These are phyloP conservation scores for Dryomyza anilis DNA, from an alignment of 2,888 invertebrate genomes.

Conservation along the genomic window DNA sequence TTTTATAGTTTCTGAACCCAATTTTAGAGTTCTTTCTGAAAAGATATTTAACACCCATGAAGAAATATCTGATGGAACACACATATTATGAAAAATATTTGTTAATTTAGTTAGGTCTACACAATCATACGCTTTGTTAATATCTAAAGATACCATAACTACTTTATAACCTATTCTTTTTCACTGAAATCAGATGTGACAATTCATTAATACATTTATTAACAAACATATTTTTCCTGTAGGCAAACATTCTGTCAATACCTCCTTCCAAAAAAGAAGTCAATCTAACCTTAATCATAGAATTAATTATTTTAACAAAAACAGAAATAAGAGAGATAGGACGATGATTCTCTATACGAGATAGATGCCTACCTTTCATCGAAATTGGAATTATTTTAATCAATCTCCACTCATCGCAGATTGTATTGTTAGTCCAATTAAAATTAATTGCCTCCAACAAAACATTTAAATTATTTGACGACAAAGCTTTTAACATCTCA, in stretches of 20 bases:
- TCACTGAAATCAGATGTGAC: too few species aligned
- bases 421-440: too few species aligned
- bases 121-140: background rate
- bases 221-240: too few species aligned
- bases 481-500: too few species aligned
- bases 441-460: too few species aligned
- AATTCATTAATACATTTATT: too few species aligned
- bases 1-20: background rate
- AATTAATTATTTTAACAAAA: background rate
- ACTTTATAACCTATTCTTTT: too few species aligned
- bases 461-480: too few species aligned
- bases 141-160: background rate
- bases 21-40: background rate
- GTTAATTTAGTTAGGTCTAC: background rate
- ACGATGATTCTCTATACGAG: background rate
- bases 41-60: background rate
- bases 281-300: background rate
- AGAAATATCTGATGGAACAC: background rate
- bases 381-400: too few species aligned
- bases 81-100: background rate
- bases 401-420: too few species aligned
- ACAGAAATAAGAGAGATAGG: background rate
- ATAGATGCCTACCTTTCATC: too few species aligned
- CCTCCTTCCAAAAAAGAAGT: background rate
- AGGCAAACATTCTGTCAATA: background rate